Evolutionary conservation across 2,797 vertebrate species (phyloP), one percentile per base, ranked within the genome.

Genomic region (Sebastes cheni): DNA sequence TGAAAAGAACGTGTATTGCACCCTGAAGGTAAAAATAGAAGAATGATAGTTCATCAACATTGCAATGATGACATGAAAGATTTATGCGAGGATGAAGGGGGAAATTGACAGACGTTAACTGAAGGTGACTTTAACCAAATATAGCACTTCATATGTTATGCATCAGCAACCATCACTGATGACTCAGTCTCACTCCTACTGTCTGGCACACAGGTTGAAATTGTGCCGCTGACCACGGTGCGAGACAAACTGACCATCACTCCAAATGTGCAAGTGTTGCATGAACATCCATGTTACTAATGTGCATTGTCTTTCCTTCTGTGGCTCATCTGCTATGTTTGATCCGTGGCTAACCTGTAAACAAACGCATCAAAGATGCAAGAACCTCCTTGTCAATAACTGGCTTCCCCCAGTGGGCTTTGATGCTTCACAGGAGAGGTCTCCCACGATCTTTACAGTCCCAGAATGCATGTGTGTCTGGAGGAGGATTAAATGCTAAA

Each of bases 61-160:
- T 16, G 8, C 2, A 52, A n/a, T 23, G 60, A 14, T 29, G 52
- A 16, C 50, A 25, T 69, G 23, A 78, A 71, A 16, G 32, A 79
- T 65, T 34, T 34, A n/a, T 32, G 59, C 30, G 42, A 74, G 55
- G 60, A 42, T 59, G 72, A 73, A 30, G 46, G 36, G n/a, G n/a
- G 22, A 65, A 67, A 50, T 18, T 52, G 42, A 55, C 22, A 50
- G 74, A 72, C 56, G 34, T 80, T 27, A 64, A 58, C 55, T 72
- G 84, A 84, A 81, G 54, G 3, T 72, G 71, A 87, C 79, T 79
- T 80, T 29, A 30, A 69, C 80, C 79, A 88, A 87, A 90, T 80
- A 85, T 83, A 88, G 84, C 74, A 39, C 77, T 62, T 88, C 46
- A 86, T 89, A 77, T 81, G 75, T 60, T 77, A 89, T 89, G 87